Evolutionary conservation across 2,888 invertebrate genomes (phyloP).

Genomic region (Beris chalybata): DNA sequence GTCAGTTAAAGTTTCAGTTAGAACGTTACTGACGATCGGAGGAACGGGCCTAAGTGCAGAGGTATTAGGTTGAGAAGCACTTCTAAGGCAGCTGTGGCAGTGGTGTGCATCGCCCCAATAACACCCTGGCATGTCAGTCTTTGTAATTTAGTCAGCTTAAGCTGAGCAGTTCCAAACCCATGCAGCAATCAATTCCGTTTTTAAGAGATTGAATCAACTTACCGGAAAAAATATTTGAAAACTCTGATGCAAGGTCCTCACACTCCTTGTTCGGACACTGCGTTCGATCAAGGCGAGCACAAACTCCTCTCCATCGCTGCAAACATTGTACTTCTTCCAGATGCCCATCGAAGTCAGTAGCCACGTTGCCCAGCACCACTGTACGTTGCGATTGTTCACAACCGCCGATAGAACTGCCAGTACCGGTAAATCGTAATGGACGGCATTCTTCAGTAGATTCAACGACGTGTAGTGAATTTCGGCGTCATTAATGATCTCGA

Average conservation of each 20-base stretch:
- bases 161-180: too few relatives aligned
- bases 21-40: too few relatives aligned
- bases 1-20: too few relatives aligned
- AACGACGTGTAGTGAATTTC: conserved; percentile 45
- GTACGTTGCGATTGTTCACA: conserved; percentile 44
- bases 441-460: conserved; percentile 48
- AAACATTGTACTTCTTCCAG: conserved; percentile 37
- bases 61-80: too few relatives aligned
- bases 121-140: too few relatives aligned
- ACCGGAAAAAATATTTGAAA: conserved; percentile 73
- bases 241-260: conserved; percentile 65
- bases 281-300: conserved; percentile 48
- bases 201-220: conserved; percentile 46
- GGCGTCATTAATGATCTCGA: conserved; percentile 47
- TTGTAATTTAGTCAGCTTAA: too few relatives aligned
- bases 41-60: too few relatives aligned
- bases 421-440: conserved; percentile 48
- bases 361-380: conserved; percentile 55
- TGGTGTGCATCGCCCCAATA: too few relatives aligned
- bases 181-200: too few relatives aligned
- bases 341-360: conserved; percentile 48
- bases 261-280: conserved; percentile 59
- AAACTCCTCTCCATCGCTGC: conserved; percentile 42
- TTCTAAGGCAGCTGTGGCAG: too few relatives aligned
- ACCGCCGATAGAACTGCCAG: conserved; percentile 51